phyloP scores from a whole-genome alignment of 1,140 invertebrate genomes.

The Lasioglossum albipes region DNA sequence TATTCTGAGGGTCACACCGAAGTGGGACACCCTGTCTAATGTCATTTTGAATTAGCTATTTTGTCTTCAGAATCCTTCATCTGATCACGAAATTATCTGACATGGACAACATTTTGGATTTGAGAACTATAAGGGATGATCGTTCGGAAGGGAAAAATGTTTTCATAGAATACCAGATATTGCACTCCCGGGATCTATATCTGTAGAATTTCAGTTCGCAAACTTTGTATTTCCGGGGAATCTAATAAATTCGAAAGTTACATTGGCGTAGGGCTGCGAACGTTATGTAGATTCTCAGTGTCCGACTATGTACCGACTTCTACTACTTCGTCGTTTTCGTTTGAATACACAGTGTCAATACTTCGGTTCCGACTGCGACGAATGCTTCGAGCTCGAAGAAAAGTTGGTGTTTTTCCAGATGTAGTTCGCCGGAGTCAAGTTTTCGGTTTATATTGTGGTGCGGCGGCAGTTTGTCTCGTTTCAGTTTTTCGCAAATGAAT shows the following conservation, averaged over 20 bases:
- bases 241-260: constrained; percentile 6
- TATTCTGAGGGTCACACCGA: no score
- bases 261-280: not conserved
- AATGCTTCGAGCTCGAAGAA: constrained; percentile 1
- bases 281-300: not conserved
- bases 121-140: no score
- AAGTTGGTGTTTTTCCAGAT: constrained; percentile 14
- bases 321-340: not conserved
- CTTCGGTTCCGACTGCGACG: not conserved
- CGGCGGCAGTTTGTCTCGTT: constrained; percentile 28
- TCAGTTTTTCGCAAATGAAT: constrained; percentile 25
- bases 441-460: constrained; percentile 35
- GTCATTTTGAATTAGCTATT: no score
- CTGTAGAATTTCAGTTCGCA: constrained; percentile 26
- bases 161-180: not conserved
- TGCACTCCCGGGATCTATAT: not conserved
- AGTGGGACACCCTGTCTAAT: no score
- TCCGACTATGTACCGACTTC: not conserved
- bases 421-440: constrained; percentile 22
- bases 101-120: no score
- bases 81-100: no score
- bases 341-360: not conserved
- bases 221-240: constrained; percentile 3
- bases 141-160: no score
- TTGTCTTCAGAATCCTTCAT: no score